Evolutionary conservation across 2,797 vertebrate genomes (phyloP).

Genomic region (Lagorchestes hirsutus): DNA sequence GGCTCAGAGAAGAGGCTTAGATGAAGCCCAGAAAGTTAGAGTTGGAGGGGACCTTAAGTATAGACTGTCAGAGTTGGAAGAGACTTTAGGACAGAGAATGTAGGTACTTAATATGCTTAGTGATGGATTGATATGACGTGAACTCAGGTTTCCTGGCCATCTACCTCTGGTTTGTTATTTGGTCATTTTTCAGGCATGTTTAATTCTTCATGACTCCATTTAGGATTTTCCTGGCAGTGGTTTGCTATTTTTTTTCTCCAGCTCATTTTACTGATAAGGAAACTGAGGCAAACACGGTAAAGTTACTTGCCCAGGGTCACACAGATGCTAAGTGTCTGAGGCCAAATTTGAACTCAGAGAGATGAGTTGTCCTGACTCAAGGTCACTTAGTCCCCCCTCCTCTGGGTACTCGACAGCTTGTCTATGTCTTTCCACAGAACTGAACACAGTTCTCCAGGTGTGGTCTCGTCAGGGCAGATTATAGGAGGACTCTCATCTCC

Average conservation of each 20-base stretch:
- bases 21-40: neutral
- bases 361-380: neutral
- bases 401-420: neutral
- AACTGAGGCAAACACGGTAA: neutral
- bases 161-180: neutral
- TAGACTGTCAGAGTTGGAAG: neutral
- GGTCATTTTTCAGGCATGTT: no score
- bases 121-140: neutral
- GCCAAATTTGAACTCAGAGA: no score
- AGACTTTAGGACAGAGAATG: neutral
- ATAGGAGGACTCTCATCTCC: neutral
- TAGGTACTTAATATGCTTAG: neutral
- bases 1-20: neutral
- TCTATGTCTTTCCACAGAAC: neutral
- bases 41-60: neutral
- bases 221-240: neutral
- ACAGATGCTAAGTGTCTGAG: no score
- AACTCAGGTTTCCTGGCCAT: neutral
- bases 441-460: neutral
- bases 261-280: neutral
- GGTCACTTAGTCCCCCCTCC: neutral
- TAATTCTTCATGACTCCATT: neutral
- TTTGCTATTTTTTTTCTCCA: neutral
- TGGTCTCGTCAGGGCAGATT: neutral
- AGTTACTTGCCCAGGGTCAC: neutral